Evolutionary conservation across 1,140 invertebrate genomes (phyloP), one percentile per base, ranked within the genome.

Genomic region (Bombus balteatus): DNA sequence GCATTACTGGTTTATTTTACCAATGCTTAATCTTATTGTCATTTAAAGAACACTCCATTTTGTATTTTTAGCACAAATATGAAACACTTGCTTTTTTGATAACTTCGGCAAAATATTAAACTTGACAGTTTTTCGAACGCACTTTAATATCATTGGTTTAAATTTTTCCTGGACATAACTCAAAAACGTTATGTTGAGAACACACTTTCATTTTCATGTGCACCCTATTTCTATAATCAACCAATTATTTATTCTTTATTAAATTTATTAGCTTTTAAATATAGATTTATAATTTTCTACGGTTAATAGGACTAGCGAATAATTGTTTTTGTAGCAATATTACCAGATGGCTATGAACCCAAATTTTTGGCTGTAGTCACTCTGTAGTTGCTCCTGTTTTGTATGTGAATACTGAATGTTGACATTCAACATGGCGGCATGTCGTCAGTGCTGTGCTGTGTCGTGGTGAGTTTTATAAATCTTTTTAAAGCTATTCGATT

Each of bases 371-470:
- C 57, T 66, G 80, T 62, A 68, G 53, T 65, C 65, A 37, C 59
- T 66, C 76, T 25, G 81, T 66, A 66, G 75, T 81, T 78, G 88
- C 76, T 90, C 85, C 87, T 87, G 87, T 87, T 92, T 88, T 89
- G 91, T 92, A 86, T 89, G 84, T 76, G 86, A 91, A 91, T 85
- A 80, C 93, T 89, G 92, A 94, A 95, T 96, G 96, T 96, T 96
- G 96, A 96, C 96, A 96, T 96, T 96, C 97, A 98, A 98, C 97
- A 98, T 98, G 98, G 97, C 97, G 97, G 97, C 97, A 97, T 98
- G 97, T 98, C 97, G 97, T 98, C 97, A 98, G 97, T 98, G 97
- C 97, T 97, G 97, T 98, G 97, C 97, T 98, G 97, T 97, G 97
- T 97, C 97, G 97, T 97, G 97, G 97, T 98, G 95, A 96, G 96